phyloP scores from a whole-genome alignment of 2,113 vertebrate species.

The Phalacrocorax pelagicus region DNA sequence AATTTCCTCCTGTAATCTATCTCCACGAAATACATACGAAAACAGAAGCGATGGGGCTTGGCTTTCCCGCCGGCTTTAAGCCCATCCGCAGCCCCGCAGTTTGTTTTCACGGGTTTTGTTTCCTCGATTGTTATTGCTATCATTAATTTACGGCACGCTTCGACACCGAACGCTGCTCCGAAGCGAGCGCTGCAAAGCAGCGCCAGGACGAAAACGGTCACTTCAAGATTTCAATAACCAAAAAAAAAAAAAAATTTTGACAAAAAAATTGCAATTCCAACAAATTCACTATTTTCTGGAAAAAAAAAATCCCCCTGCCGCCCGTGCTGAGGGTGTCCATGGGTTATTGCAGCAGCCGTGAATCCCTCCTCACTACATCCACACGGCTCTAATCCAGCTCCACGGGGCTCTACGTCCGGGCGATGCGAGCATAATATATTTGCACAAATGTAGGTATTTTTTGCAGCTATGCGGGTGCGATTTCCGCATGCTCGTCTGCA shows the following conservation, averaged over 20 bases:
- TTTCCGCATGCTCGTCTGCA: fast-evolving
- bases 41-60: neutral
- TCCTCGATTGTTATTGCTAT: neutral
- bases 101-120: neutral
- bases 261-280: neutral
- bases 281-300: neutral
- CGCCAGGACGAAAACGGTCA: fast-evolving
- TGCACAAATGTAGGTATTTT: fast-evolving
- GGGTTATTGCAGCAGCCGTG: neutral
- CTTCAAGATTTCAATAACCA: neutral
- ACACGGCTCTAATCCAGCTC: neutral
- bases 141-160: neutral
- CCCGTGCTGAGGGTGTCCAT: fast-evolving
- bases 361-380: neutral
- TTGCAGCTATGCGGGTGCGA: fast-evolving
- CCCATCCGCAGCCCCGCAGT: neutral
- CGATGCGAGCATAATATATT: fast-evolving
- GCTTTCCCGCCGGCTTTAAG: neutral
- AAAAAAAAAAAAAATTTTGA: no score
- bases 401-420: fast-evolving
- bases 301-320: neutral
- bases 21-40: neutral
- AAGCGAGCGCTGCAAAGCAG: neutral
- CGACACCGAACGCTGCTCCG: no score
- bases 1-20: neutral